phyloP scores from a whole-genome alignment of 2,888 invertebrate species.

The Drosophila formosana region DNA sequence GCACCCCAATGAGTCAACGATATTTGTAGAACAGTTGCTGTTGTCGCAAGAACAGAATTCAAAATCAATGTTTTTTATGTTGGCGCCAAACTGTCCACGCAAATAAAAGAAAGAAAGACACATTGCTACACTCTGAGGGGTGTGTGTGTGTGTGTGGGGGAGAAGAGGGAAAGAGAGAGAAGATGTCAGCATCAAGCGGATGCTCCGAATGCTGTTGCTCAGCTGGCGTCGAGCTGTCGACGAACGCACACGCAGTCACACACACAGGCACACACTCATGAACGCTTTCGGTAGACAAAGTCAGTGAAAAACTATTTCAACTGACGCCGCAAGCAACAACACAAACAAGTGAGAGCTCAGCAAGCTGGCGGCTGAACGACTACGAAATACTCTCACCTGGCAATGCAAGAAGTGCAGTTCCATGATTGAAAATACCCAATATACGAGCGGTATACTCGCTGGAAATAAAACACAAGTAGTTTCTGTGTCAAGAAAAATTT shows the following conservation, averaged over 20 bases:
- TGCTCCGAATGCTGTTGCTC: slow-evolving; percentile 59
- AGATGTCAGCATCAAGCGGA: slow-evolving; percentile 31
- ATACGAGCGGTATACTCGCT: too few relatives aligned
- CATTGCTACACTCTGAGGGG: neutral
- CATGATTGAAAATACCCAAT: slow-evolving; percentile 9
- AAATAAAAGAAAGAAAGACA: slow-evolving; percentile 63
- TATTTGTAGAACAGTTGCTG: slow-evolving; percentile 23
- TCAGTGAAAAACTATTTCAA: slow-evolving; percentile 42
- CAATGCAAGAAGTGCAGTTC: too few relatives aligned
- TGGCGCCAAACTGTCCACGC: slow-evolving; percentile 73
- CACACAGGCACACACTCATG: slow-evolving; percentile 19
- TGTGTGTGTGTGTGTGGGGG: neutral
- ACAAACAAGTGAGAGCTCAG: slow-evolving; percentile 3
- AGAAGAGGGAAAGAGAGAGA: slow-evolving; percentile 5
- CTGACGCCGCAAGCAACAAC: slow-evolving; percentile 47
- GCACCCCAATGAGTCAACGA: slow-evolving; percentile 20
- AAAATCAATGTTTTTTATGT: slow-evolving; percentile 75
- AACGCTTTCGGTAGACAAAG: slow-evolving; percentile 39
- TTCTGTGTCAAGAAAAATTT: too few relatives aligned
- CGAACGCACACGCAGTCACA: slow-evolving; percentile 49
- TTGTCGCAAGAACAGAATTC: slow-evolving; percentile 43
- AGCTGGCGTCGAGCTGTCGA: slow-evolving; percentile 64
- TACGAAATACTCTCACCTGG: neutral
- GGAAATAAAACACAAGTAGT: too few relatives aligned
- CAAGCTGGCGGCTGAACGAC: neutral